These are phyloP conservation scores for Sialia sialis DNA, from an alignment of 2,113 vertebrate genomes.

Conservation along the genomic window DNA sequence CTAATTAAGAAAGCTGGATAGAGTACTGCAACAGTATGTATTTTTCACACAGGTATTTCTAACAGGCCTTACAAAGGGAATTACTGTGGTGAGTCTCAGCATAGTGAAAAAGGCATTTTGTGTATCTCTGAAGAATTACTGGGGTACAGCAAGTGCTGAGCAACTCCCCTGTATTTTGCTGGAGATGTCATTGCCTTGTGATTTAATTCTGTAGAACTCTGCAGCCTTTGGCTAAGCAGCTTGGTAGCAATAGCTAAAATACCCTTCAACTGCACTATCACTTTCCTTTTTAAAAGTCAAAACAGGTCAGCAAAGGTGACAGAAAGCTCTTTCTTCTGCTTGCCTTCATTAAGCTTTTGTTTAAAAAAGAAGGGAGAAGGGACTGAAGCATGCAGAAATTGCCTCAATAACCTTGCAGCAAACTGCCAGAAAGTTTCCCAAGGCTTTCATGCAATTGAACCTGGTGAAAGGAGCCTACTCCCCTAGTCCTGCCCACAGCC, in stretches of 20 bases:
- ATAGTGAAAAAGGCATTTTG: background rate
- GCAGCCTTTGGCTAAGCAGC: background rate
- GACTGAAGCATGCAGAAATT: conserved; percentile 30
- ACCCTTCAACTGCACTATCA: conserved; percentile 8
- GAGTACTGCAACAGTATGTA: background rate
- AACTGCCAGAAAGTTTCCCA: conserved; percentile 47
- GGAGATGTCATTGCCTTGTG: background rate
- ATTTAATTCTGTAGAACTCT: background rate
- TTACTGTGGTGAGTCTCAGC: background rate
- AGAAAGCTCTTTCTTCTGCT: background rate
- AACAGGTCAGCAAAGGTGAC: background rate
- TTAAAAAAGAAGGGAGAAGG: background rate
- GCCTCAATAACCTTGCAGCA: conserved; percentile 44
- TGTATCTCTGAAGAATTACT: background rate
- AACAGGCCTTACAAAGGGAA: background rate
- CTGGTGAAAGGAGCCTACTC: conserved; percentile 18
- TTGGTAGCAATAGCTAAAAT: conserved; percentile 5
- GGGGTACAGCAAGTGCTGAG: background rate
- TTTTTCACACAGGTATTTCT: background rate
- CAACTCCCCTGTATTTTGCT: background rate
- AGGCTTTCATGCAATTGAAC: conserved; percentile 24
- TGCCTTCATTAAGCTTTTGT: conserved; percentile 38
- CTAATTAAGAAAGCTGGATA: background rate
- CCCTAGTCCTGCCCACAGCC: background rate
- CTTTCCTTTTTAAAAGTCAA: conserved; percentile 34